Percentiles rank a stretch among this genome's conserved stretches.
Evolutionary conservation across 1,140 invertebrate species (phyloP).

Genomic region (Heterodera schachtii): DNA sequence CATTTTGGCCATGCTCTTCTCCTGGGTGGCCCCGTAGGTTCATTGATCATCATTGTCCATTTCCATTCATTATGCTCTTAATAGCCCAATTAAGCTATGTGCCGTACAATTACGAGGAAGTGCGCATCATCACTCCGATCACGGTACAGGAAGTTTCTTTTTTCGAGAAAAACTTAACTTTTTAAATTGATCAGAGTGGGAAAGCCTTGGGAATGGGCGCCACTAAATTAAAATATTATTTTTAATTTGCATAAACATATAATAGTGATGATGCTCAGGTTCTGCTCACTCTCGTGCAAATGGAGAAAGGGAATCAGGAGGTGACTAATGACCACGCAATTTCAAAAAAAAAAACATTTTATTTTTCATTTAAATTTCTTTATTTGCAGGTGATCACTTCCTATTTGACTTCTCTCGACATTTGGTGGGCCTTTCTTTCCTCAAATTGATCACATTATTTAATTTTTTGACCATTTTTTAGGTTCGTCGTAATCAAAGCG

Average conservation of each 20-base stretch:
- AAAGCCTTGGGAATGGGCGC: too few species aligned
- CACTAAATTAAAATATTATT: too few species aligned
- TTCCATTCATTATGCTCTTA: not conserved
- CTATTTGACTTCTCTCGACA: conserved; percentile 62
- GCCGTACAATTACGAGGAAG: conserved; percentile 64
- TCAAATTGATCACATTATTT: not conserved
- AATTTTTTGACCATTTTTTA: not conserved
- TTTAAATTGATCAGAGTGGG: too few species aligned
- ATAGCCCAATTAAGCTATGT: conserved; percentile 38
- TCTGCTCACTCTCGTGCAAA: conserved; percentile 62
- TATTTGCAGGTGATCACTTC: conserved; percentile 55
- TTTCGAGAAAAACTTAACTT: too few species aligned
- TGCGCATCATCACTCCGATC: conserved; percentile 63
- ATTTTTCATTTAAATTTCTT: too few species aligned
- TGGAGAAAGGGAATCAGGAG: conserved; percentile 61
- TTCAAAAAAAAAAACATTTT: too few species aligned
- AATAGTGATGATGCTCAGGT: too few species aligned
- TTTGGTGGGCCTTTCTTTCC: conserved; percentile 52
- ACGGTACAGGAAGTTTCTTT: too few species aligned
- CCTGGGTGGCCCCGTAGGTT: conserved; percentile 63
- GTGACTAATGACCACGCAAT: too few species aligned
- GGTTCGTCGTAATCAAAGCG: conserved; percentile 55
- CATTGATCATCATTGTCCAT: conserved; percentile 20
- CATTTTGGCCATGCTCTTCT: conserved; percentile 58
- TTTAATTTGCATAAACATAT: too few species aligned